Evolutionary conservation across 1,140 invertebrate genomes (phyloP).

Genomic region (Teleopsis dalmanni): DNA sequence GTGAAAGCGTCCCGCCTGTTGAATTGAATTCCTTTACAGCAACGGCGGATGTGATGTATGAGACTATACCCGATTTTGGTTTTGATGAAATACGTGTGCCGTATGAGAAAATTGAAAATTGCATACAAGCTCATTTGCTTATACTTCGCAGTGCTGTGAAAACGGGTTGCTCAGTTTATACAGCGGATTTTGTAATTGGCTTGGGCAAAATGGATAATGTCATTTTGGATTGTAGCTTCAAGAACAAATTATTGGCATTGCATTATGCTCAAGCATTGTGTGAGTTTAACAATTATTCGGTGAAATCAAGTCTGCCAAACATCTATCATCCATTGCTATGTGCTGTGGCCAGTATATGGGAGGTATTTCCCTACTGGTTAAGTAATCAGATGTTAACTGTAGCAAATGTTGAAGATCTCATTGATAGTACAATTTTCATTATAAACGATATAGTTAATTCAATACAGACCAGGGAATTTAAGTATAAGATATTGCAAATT

Average conservation of each 20-base stretch:
- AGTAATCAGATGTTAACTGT: background rate
- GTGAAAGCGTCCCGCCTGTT: background rate
- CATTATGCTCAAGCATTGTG: conserved; percentile 29
- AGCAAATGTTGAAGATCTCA: conserved; percentile 5
- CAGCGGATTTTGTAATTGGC: conserved; percentile 20
- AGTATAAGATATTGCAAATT: no score
- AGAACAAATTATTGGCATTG: conserved; percentile 24
- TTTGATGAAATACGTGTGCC: conserved; percentile 19
- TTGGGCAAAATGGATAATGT: conserved; percentile 23
- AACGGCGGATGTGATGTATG: conserved; percentile 13
- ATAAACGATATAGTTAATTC: no score
- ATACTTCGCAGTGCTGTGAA: conserved; percentile 23
- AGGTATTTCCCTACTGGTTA: conserved; percentile 19
- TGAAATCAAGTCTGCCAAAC: background rate
- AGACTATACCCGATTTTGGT: conserved; percentile 24
- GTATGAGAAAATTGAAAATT: conserved; percentile 17
- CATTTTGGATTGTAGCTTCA: conserved; percentile 28
- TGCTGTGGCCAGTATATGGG: conserved; percentile 24
- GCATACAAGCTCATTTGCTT: conserved; percentile 20
- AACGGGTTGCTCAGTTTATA: conserved; percentile 25
- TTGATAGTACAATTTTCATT: no score
- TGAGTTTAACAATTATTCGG: conserved; percentile 6
- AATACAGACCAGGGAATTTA: no score
- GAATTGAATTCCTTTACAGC: background rate
- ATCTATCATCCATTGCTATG: conserved; percentile 24